These are phyloP conservation scores for Pachyuromys duprasi DNA, from an alignment of 2,797 vertebrate genomes.

Conservation along the genomic window DNA sequence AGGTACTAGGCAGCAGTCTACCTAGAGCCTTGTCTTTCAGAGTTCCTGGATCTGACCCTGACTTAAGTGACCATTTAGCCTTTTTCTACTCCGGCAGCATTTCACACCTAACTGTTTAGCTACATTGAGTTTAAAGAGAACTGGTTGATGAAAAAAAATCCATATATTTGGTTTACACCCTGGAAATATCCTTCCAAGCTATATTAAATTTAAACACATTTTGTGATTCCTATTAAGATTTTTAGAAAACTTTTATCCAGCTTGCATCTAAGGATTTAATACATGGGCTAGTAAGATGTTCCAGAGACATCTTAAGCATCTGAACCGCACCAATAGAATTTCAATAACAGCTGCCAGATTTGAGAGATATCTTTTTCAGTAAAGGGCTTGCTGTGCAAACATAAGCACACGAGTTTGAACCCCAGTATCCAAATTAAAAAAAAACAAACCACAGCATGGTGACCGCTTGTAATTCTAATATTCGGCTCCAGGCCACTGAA, in stretches of 20 bases:
- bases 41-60: neutral
- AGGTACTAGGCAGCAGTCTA: neutral
- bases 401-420: neutral
- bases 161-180: neutral
- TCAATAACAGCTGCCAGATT: neutral
- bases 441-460: neutral
- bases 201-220: neutral
- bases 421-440: neutral
- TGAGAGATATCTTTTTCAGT: neutral
- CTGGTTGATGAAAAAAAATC: neutral
- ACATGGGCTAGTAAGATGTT: neutral
- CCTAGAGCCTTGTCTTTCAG: neutral
- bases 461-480: neutral
- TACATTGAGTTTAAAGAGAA: neutral
- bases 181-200: neutral
- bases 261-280: neutral
- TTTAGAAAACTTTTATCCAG: constrained; percentile 13
- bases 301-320: neutral
- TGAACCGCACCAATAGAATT: neutral
- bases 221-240: neutral
- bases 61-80: neutral
- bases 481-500: neutral
- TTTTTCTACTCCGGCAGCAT: neutral
- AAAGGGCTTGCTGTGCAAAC: neutral
- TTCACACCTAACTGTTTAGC: neutral